Conservation (phyloP, 2,888 invertebrate genomes). For the Lymantria dispar region DNA sequence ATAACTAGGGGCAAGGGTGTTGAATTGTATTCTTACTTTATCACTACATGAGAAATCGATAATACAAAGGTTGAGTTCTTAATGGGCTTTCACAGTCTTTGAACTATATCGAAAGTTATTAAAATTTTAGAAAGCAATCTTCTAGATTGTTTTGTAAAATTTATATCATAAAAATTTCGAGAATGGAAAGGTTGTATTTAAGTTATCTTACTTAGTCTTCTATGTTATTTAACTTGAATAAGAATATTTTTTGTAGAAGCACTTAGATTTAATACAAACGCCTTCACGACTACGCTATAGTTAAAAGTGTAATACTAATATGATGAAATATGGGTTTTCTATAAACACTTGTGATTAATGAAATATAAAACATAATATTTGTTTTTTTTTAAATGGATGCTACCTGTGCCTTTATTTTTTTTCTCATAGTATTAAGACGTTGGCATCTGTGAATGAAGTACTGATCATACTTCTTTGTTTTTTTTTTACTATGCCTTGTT, state of each 20-base stretch:
- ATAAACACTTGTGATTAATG: not conserved
- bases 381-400: not conserved
- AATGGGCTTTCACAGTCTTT: no score
- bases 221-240: constrained; percentile 32
- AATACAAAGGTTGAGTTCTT: no score
- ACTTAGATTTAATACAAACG: constrained; percentile 26
- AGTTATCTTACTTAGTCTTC: not conserved
- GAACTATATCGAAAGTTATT: no score
- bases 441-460: not conserved
- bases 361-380: no score
- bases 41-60: no score
- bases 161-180: not conserved
- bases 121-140: no score
- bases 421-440: not conserved
- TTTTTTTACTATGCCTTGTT: constrained; percentile 2
- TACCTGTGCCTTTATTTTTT: not conserved
- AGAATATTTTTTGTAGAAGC: constrained; percentile 24
- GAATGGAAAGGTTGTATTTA: not conserved
- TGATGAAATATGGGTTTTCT: constrained; percentile 12
- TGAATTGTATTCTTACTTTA: no score
- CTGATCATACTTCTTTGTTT: not conserved
- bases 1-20: no score
- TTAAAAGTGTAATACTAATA: constrained; percentile 19
- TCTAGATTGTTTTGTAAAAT: no score
- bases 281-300: constrained; percentile 23